Base-by-base conservation (phyloP, 35 echinoderm and acorn worm genomes). In the Apostichopus parvimensis region DNA sequence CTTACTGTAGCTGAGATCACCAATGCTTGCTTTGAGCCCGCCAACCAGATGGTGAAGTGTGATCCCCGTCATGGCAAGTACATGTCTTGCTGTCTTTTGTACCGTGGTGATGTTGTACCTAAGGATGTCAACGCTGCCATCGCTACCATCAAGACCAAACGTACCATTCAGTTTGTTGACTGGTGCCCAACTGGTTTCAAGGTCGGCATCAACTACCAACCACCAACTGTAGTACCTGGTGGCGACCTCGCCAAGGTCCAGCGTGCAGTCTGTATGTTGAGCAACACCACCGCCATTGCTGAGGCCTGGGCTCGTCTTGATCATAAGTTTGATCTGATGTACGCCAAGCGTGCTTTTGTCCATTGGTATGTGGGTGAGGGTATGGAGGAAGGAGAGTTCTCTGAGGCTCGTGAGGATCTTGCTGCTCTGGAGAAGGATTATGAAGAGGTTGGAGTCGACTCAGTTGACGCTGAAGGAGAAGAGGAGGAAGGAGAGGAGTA, bases 341-440 rank as follows among this genome's bases (percentile, higher is more conserved):
- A 93, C 82, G 92, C 92, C 80, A 93, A 93, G 83, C 92, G 92
- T 87, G 92, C 92, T 61, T 93, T 93, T 26, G 92, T 93, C 12
- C 92, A 93, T 56, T 93, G 92, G 92, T 93, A 93, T 64, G 92
- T 93, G 1, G 92, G 92, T 76, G 80, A 85, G 55, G 80, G 92
- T 76, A 93, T 85, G 87, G 75, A 95, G 90, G 94, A 95, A 95
- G 58, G 58, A 61, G 58, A 61, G 90, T 95, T 95, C 83, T 86
- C 94, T 71, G 94, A 95, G 91, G 94, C 94, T 92, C 90, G 94
- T 92, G 94, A 95, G 34, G 94, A 95, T 92, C 73, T 95, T 53
- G 94, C 94, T 71, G 94, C 94, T 61, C 73, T 95, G 83, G 94
- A 95, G 54, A 91, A 91, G 76, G 75, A 90, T 54, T 90, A 90